These are phyloP conservation scores for Pterocles burchelli DNA, from an alignment of 2,113 vertebrate genomes.

Conservation along the genomic window DNA sequence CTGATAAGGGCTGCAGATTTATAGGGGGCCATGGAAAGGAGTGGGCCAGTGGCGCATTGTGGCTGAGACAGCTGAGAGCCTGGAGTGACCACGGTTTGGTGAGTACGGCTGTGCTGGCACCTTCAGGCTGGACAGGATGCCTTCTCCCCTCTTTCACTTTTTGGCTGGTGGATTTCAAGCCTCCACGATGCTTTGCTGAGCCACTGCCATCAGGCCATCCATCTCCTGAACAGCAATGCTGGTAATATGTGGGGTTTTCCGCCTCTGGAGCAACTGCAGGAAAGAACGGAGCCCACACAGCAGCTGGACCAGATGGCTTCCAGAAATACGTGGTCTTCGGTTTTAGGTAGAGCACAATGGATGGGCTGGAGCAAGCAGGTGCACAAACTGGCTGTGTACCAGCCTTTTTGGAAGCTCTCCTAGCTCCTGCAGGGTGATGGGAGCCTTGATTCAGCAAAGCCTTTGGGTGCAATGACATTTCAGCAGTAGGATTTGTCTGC, in stretches of 20 bases:
- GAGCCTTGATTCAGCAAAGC: not conserved
- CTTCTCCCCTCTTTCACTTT: not conserved
- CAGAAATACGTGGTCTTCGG: not conserved
- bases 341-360: not conserved
- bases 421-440: not conserved
- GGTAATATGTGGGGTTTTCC: not conserved
- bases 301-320: not conserved
- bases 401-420: not conserved
- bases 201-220: not conserved
- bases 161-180: not conserved
- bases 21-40: not conserved
- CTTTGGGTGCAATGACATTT: not conserved
- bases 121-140: not conserved
- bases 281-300: not conserved
- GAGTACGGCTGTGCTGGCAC: not conserved
- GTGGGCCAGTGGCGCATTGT: not conserved
- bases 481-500: not conserved
- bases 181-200: not conserved
- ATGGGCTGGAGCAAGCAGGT: not conserved
- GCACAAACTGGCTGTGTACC: not conserved
- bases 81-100: not conserved
- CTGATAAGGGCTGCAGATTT: constrained; percentile 64
- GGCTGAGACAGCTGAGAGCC: not conserved
- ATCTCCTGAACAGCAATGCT: not conserved
- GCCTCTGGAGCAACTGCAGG: not conserved